Evolutionary conservation across 2,113 vertebrate genomes (phyloP).

Genomic region (Fregata magnificens): DNA sequence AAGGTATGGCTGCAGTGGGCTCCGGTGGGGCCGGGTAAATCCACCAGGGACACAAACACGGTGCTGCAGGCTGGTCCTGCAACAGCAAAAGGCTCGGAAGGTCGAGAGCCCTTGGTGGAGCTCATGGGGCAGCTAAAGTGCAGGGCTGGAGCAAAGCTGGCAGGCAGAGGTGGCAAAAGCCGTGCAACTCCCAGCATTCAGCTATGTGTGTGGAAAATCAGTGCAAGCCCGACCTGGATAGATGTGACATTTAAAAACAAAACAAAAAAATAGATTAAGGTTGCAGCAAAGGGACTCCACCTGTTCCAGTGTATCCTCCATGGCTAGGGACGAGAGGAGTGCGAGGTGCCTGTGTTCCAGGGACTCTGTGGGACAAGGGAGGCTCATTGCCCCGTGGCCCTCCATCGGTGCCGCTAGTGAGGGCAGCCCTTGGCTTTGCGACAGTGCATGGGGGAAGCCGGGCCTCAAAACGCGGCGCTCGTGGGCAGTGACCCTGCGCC

Average conservation of each 20-base stretch:
- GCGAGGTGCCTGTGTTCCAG: rapidly evolving
- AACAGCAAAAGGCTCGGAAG: neutral
- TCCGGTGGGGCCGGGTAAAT: neutral
- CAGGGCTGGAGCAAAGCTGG: neutral
- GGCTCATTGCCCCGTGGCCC: rapidly evolving
- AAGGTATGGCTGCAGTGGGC: neutral
- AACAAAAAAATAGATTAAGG: neutral
- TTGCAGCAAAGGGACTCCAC: neutral
- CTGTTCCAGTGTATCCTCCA: rapidly evolving
- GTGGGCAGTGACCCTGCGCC: constrained; percentile 19
- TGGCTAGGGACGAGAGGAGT: neutral
- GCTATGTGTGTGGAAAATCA: neutral
- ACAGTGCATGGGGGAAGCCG: neutral
- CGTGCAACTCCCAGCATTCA: neutral
- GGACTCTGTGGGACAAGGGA: neutral
- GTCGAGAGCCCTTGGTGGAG: neutral
- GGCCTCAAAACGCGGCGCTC: neutral
- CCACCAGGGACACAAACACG: rapidly evolving
- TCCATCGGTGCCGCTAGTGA: rapidly evolving
- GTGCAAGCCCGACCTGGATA: neutral
- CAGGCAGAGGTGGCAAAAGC: neutral
- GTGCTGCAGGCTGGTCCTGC: neutral
- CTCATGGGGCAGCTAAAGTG: neutral
- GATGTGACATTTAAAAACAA: neutral
- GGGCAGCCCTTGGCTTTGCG: neutral